Conservation (phyloP, 2,888 invertebrate genomes). For the Noctua janthe region DNA sequence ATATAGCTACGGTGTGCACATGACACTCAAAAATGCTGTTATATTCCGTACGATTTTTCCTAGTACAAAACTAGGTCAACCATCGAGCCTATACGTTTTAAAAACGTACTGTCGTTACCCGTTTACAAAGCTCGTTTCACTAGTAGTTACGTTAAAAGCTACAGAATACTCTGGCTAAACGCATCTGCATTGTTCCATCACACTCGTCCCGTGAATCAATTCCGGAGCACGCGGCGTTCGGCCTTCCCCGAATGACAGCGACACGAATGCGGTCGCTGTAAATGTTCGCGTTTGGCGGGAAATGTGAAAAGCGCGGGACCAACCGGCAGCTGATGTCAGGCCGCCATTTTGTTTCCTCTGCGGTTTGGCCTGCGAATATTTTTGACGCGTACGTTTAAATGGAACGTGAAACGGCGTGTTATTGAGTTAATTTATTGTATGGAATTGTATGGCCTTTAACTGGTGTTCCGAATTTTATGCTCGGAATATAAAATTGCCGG, state of each 20-base stretch:
- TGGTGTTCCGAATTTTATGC: conserved; percentile 15
- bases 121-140: conserved; percentile 64
- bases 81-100: conserved; percentile 54
- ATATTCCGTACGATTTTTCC: conserved; percentile 48
- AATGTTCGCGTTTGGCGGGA: conserved; percentile 75
- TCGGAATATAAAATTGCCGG: conserved; percentile 9
- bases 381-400: conserved; percentile 60
- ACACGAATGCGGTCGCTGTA: conserved; percentile 74
- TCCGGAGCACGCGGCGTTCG: conserved; percentile 70
- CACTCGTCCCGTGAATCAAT: conserved; percentile 79
- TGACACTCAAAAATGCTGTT: conserved; percentile 57
- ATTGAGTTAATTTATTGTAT: conserved; percentile 49
- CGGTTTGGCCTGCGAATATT: conserved; percentile 69
- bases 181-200: conserved; percentile 83
- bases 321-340: conserved; percentile 67
- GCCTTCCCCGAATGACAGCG: conserved; percentile 68
- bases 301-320: conserved; percentile 75
- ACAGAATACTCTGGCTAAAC: conserved; percentile 74
- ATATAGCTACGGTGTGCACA: conserved; percentile 29
- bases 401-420: conserved; percentile 47
- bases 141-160: conserved; percentile 68
- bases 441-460: conserved; percentile 24
- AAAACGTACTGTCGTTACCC: conserved; percentile 48
- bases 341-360: conserved; percentile 74
- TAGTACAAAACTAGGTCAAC: conserved; percentile 61